These are phyloP conservation scores for Trissolcus basalis DNA, from an alignment of 1,140 invertebrate species.

Conservation along the genomic window DNA sequence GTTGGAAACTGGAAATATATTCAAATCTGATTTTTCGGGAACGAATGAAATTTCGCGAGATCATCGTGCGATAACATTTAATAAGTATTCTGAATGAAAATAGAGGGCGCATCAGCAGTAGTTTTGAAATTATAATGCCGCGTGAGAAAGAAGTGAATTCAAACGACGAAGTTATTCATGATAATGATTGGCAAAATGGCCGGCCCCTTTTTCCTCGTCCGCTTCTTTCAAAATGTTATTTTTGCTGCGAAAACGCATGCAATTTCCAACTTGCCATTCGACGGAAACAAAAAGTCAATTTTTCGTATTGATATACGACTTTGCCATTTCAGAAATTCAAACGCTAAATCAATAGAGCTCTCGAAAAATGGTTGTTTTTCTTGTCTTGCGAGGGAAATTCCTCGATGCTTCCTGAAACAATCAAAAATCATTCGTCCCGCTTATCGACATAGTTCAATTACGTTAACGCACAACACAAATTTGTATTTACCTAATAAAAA, in stretches of 20 bases:
- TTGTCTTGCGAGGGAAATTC: too few species aligned
- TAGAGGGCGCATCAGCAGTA: background rate
- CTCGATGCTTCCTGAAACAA: background rate
- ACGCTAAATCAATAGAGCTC: background rate
- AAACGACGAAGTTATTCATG: constrained; percentile 28
- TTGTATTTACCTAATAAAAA: constrained; percentile 54
- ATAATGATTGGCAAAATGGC: constrained; percentile 24
- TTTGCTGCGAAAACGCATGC: background rate
- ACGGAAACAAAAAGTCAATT: background rate
- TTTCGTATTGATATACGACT: too few species aligned
- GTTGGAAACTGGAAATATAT: too few species aligned
- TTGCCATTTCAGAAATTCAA: constrained; percentile 8
- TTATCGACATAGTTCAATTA: constrained; percentile 19
- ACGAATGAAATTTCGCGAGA: constrained; percentile 9
- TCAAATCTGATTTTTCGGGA: background rate
- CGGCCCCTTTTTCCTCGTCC: background rate
- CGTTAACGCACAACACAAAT: constrained; percentile 30
- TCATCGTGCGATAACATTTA: constrained; percentile 17
- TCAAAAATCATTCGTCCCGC: constrained; percentile 5
- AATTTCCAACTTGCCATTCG: background rate
- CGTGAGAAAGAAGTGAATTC: background rate
- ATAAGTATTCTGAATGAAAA: constrained; percentile 32
- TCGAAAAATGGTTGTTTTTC: too few species aligned
- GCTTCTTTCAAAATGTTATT: constrained; percentile 19
- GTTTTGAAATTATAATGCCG: constrained; percentile 33